Evolutionary conservation across 2,888 invertebrate species (phyloP).

Genomic region (Pollenia amentaria): DNA sequence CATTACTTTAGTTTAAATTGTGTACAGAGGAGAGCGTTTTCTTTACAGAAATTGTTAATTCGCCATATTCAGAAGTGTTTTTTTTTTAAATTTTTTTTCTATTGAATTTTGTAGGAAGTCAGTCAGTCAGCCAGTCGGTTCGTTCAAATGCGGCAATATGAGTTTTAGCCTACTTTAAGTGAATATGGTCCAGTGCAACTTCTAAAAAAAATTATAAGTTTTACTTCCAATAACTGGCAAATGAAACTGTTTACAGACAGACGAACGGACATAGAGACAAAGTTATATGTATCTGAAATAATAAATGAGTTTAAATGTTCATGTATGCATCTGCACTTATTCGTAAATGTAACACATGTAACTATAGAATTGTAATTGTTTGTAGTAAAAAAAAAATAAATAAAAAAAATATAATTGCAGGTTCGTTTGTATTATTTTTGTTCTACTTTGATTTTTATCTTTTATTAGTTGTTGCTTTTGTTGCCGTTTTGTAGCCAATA

Average conservation of each 20-base stretch:
- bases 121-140: neutral
- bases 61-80: neutral
- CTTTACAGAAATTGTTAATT: neutral
- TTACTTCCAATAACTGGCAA: conserved; percentile 22
- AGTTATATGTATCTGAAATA: neutral
- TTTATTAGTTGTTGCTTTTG: conserved; percentile 52
- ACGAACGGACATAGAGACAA: neutral
- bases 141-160: conserved; percentile 3
- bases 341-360: neutral
- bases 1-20: conserved; percentile 44
- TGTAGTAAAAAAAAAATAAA: conserved; percentile 6
- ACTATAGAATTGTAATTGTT: conserved; percentile 53
- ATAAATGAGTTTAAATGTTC: conserved; percentile 10
- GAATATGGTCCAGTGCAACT: conserved; percentile 54
- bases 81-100: neutral
- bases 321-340: neutral
- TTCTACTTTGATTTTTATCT: conserved; percentile 72
- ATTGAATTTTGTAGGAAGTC: conserved; percentile 19
- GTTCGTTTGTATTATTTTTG: conserved; percentile 46
- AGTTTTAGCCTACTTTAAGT: conserved; percentile 54
- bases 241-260: neutral
- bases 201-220: conserved; percentile 43
- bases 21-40: neutral
- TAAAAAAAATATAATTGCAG: conserved; percentile 9
- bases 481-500: conserved; percentile 45